Evolutionary conservation across 2,888 invertebrate species (phyloP), one percentile per base, ranked within the genome.

Genomic region (Danaus chrysippus): DNA sequence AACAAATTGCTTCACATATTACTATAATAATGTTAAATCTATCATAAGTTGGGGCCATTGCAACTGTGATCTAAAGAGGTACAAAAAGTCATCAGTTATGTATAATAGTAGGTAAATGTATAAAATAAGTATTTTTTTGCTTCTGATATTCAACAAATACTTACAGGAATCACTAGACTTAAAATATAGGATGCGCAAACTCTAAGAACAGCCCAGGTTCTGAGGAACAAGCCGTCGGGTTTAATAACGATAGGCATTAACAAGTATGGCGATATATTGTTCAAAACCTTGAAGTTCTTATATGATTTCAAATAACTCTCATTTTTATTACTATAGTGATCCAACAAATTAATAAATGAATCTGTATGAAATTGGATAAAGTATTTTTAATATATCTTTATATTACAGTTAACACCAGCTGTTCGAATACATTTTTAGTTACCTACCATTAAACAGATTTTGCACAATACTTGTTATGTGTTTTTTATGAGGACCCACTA

Each of bases 151-250:
- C 13, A 43, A n/a, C 10, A 49, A 17, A 13, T 53, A 64, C 80
- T 79, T 78, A 91, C 90, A 56, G 90, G 90, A 69, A 87, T 81
- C 11, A 88, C 65, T 56, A 90, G 68, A 69, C 86, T 85, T 19
- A 87, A 68, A 43, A 81, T 59, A 71, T 85, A 86, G 10, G 88
- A 87, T 3, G 78, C 67, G 8, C 72, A 59, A 56, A 87, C 76
- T 62, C 90, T 74, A 13, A 87, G 64, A 23, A 81, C 68, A 2
- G 85, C 81, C 90, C 90, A 91, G 46, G 69, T 75, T 72, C 83
- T 83, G 34, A 91, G 71, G 68, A 90, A 89, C 69, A 82, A 71
- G 10, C 91, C 91, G 68, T 86, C 80, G 1, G 90, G 90, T 68
- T 77, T 84, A 56, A 91, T 85, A 1, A 75, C 73, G 46, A 87